A percentile compares a stretch with the other conserved stretches of the same genome.
Evolutionary conservation across 2,888 invertebrate genomes (phyloP).

Genomic region (Enchytraeus crypticus): DNA sequence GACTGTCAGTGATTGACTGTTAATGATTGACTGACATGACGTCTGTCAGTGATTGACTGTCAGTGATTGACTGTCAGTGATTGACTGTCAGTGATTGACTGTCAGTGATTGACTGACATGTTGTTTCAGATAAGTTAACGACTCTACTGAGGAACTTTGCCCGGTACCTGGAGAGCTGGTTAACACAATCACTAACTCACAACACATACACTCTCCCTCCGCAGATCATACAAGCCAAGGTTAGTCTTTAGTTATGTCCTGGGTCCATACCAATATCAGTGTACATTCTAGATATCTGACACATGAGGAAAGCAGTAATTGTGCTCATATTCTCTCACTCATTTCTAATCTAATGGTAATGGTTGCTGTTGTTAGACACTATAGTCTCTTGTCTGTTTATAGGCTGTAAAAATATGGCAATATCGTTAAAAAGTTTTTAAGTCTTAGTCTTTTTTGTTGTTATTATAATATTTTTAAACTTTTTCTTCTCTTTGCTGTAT

Average conservation of each 20-base stretch:
- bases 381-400: no score
- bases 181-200: conserved; percentile 3
- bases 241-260: neutral
- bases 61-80: neutral
- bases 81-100: neutral
- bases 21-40: neutral
- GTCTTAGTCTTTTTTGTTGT: no score
- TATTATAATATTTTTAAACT: no score
- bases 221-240: conserved; percentile 13
- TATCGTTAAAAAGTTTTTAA: no score
- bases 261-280: neutral
- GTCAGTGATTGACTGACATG: neutral
- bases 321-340: neutral
- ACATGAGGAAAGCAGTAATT: neutral
- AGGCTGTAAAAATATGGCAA: no score
- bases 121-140: conserved; percentile 7
- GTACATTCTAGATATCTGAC: neutral
- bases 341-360: no score
- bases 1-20: no score
- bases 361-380: no score
- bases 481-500: no score
- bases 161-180: conserved; percentile 12
- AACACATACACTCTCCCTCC: no score
- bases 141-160: conserved; percentile 13
- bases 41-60: neutral